Base-by-base conservation (phyloP, 2,888 invertebrate species). In the Nephrocerus scutellatus region DNA sequence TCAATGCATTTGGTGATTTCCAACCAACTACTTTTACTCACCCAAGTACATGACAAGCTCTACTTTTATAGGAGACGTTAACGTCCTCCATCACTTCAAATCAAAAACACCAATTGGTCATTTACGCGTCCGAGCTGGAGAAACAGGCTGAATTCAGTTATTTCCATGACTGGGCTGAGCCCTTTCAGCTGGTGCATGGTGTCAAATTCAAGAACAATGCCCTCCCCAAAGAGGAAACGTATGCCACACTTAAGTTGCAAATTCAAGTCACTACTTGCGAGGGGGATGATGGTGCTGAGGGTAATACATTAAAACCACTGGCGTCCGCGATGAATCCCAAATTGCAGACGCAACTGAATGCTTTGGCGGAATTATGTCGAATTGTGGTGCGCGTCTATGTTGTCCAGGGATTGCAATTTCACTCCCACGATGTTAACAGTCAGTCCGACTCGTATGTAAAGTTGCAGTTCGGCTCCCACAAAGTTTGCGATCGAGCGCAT, bases 361-460 rank as follows among this genome's bases (percentile, higher is more conserved):
- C 51, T 0, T 23, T 61, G 5, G 46, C 48, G 1, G 56, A 57
- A 3, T 46, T 55, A 6, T 46, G 57, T 1, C 55, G 53, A 13
- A 36, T 68, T 1, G 29, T 53, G 0, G 76, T 88, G 4, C 72
- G 92, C 19, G 75, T 91, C 0, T 93, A 93, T 63, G 68, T 87
- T 20, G 70, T 89, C 2, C 75, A 76, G 66, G 89, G 79, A 0
- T 58, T 80, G 8, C 77, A 83, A 52, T 70, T 92, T 13, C 75
- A 77, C 41, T 79, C 85, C 0, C 80, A 75, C 48, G 85, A 88
- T 55, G 68, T 76, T 10, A 74, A 71, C 44, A 81, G 82, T 6
- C 76, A 80, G 62, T 80, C 85, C 1, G 85, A 91, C 66, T 82
- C 90, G 0, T 92, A 86, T 56, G 70, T 90, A 0, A 71, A 76